Conservation (phyloP, 2,797 vertebrate genomes). For the Catamblyrhynchus diadema region DNA sequence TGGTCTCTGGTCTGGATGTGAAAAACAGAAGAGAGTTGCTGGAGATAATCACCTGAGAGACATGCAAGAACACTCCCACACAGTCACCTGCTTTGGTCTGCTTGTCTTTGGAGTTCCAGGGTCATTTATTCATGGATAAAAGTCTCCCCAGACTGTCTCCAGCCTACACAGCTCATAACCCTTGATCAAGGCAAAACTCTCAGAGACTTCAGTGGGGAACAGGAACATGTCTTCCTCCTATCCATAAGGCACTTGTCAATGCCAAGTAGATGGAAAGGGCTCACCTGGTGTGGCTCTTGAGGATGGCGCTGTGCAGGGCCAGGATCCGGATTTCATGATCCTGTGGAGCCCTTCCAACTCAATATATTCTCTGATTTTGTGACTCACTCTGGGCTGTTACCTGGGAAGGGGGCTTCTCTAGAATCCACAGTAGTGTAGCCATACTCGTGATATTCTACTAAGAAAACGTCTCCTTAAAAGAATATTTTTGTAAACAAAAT, state of each 20-base stretch:
- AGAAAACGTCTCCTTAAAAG: neutral
- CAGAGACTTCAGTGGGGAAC: neutral
- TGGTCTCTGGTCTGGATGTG: neutral
- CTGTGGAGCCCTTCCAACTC: neutral
- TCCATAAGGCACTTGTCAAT: neutral
- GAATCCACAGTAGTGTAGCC: neutral
- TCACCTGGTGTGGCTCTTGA: neutral
- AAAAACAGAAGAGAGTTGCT: neutral
- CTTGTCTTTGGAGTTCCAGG: neutral
- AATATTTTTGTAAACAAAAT: neutral
- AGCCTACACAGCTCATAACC: neutral
- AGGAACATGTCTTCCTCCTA: fast-evolving
- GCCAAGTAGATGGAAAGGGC: neutral
- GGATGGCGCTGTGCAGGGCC: neutral
- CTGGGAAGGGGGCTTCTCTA: neutral
- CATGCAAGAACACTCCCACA: neutral
- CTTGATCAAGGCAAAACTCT: neutral
- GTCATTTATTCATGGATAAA: neutral
- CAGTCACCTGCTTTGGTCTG: neutral
- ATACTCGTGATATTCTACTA: neutral
- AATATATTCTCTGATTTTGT: neutral
- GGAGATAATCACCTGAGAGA: neutral
- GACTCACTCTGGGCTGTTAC: neutral
- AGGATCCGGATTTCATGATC: neutral
- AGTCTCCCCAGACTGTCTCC: neutral